phyloP scores from a whole-genome alignment of 2,797 vertebrate genomes.

The Aplochiton taeniatus region DNA sequence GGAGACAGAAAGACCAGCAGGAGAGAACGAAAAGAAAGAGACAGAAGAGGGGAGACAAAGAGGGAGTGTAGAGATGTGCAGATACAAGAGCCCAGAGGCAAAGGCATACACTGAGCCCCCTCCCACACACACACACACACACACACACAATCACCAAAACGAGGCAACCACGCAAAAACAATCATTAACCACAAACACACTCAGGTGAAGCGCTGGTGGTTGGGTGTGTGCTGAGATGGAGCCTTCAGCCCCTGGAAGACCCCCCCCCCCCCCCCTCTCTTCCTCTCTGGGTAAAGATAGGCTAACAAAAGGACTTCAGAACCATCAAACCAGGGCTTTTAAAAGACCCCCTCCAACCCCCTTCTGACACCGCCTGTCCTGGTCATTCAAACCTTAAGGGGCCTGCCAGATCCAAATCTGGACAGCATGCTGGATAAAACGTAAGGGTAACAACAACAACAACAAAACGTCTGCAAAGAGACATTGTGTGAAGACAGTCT shows the following conservation, averaged over 20 bases:
- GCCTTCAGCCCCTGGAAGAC: not conserved
- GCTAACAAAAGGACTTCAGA: not conserved
- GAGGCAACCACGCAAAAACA: not conserved
- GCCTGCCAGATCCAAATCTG: too few species aligned
- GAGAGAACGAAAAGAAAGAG: not conserved
- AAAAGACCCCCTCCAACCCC: too few species aligned
- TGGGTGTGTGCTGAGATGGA: constrained; percentile 5
- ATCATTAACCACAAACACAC: constrained; percentile 8
- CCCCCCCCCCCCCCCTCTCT: too few species aligned
- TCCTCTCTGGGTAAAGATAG: not conserved
- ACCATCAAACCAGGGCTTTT: too few species aligned
- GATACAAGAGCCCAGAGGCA: not conserved
- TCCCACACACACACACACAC: not conserved
- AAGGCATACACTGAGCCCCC: not conserved
- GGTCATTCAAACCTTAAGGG: too few species aligned
- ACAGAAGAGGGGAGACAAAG: not conserved
- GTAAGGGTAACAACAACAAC: too few species aligned
- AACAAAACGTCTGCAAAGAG: too few species aligned
- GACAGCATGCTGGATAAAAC: too few species aligned
- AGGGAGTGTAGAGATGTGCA: constrained; percentile 8
- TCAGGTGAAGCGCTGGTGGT: not conserved
- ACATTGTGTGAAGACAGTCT: too few species aligned
- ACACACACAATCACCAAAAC: too few species aligned
- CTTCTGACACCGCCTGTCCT: too few species aligned
- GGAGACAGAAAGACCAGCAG: constrained; percentile 1